Conservation (phyloP, 2,113 vertebrate species). For the Odocoileus virginianus region DNA sequence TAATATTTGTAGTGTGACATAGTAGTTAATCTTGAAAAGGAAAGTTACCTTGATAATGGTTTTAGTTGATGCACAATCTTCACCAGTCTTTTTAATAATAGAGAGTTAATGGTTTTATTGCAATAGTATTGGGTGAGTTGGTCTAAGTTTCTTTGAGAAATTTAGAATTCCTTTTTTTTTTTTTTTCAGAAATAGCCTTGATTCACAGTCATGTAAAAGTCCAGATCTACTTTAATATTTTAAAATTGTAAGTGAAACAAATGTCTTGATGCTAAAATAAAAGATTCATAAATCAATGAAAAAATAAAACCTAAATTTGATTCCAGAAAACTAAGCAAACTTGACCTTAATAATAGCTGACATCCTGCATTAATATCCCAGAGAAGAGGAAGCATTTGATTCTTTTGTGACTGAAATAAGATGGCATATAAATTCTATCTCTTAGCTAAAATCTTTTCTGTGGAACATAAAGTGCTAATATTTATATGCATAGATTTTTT, state of each 20-base stretch:
- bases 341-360: not conserved
- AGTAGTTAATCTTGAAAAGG: not conserved
- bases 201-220: not conserved
- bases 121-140: not conserved
- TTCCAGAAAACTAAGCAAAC: not conserved
- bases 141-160: not conserved
- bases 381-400: not conserved
- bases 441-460: not conserved
- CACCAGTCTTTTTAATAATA: not conserved
- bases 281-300: not conserved
- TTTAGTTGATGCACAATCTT: not conserved
- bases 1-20: not conserved
- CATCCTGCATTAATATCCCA: not conserved
- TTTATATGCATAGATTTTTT: not conserved
- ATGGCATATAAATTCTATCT: not conserved
- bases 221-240: not conserved
- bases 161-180: not conserved
- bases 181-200: not conserved
- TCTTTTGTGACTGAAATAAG: not conserved
- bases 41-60: not conserved
- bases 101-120: not conserved
- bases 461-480: not conserved
- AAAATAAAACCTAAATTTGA: conserved; percentile 1
- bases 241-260: not conserved
- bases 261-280: not conserved